Base-by-base conservation (phyloP, 1,140 invertebrate genomes). In the Centruroides vittatus region DNA sequence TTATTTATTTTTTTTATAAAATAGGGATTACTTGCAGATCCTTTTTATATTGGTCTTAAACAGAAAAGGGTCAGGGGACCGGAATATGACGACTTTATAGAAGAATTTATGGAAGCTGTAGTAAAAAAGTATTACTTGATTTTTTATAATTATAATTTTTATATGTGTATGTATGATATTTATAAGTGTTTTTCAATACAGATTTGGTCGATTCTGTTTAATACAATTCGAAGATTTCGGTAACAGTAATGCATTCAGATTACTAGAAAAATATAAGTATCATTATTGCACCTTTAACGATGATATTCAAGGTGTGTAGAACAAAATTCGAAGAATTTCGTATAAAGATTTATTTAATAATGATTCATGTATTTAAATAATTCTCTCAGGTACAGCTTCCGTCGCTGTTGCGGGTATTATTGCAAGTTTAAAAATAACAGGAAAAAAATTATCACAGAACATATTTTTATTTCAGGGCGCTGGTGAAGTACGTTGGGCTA, bases 31-130 rank as follows among this genome's bases (percentile, higher is more conserved):
- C 77, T 94, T 9, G 83, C 95, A 72, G 93, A 98, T 80, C 92
- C 92, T 5, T 79, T 95, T 58, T 99, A 99, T 73, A 93, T 97
- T 69, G 96, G 96, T 57, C 73, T 97, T 50, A 79, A 88, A 61
- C 89, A 96, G 68, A 84, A 84, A 62, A 78, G 96, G 55, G 84
- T 86, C 1, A 84, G 84, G 41, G 95, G 95, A n/a, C 77, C 82
- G 41, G 83, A 86, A 60, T 99, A 98, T 74, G 93, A 98, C 72
- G 88, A 88, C 48, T 87, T 99, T 67, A 83, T 99, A 59, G 94
- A 99, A 70, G 96, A 98, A 75, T 98, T 99, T 72, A 98, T 99
- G 93, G 78, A 88, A 70, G 93, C 93, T 2, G 88, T 91, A 60
- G 89, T 95, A 0, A 63, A 49, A n/a, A 53, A 36, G 51, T 53